These are phyloP conservation scores for Nothoprocta pentlandii DNA, from an alignment of 2,113 vertebrate genomes.

Conservation along the genomic window DNA sequence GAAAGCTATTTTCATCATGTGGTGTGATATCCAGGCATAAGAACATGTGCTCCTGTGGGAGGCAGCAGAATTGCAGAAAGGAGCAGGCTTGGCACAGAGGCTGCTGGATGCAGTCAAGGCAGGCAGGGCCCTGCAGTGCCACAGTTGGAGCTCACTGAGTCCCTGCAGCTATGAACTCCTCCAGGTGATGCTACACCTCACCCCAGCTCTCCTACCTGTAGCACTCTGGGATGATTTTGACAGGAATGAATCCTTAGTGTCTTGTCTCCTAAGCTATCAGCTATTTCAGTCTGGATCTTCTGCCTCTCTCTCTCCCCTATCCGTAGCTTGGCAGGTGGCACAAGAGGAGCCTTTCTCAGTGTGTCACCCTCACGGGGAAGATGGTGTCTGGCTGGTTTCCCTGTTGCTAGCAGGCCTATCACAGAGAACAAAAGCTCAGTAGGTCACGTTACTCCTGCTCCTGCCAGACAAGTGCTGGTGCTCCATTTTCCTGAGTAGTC, in stretches of 20 bases:
- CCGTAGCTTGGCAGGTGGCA: not conserved
- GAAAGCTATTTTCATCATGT: not conserved
- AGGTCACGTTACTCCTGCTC: not conserved
- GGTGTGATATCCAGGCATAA: not conserved
- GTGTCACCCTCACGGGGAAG: not conserved
- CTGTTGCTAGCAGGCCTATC: not conserved
- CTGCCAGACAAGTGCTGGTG: not conserved
- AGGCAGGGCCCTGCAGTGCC: not conserved
- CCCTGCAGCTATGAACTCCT: not conserved
- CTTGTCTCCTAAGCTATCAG: not conserved
- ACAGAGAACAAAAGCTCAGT: slow-evolving; percentile 1
- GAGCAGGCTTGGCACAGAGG: not conserved
- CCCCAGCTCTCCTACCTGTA: not conserved
- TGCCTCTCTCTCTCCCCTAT: not conserved
- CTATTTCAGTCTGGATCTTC: not conserved
- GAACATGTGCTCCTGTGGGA: not conserved
- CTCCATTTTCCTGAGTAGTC: not conserved
- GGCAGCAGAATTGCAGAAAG: not conserved
- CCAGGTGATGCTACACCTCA: not conserved
- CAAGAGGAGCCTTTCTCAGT: not conserved
- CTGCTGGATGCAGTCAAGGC: not conserved
- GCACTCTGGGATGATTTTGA: not conserved
- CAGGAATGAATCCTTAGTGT: not conserved
- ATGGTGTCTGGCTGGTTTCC: not conserved
- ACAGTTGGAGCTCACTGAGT: not conserved